A percentile compares a stretch with the other conserved stretches of the same genome.
phyloP scores from a whole-genome alignment of 2,888 invertebrate species.

The Meiosimyza decipiens region DNA sequence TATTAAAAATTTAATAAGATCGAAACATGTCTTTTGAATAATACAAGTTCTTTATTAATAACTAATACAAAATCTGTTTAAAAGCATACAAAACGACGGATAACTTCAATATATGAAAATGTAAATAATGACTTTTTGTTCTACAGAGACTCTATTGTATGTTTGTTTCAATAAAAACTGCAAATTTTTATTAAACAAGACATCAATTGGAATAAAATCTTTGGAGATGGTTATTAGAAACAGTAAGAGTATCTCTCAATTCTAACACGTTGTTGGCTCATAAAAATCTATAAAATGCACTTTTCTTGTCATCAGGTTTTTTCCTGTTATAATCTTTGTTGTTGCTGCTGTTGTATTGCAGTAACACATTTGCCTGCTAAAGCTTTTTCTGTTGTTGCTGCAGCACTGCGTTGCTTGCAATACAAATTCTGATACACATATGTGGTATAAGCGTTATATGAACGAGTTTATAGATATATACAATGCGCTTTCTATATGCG shows the following conservation, averaged over 20 bases:
- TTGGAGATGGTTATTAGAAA: too few relatives aligned
- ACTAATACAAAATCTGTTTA: too few relatives aligned
- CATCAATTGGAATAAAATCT: too few relatives aligned
- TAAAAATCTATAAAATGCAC: not conserved
- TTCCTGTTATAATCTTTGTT: conserved; percentile 18
- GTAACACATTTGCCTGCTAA: not conserved
- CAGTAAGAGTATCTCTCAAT: not conserved
- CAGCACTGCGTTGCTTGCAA: not conserved
- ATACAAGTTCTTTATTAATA: too few relatives aligned
- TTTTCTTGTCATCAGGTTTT: conserved; percentile 15
- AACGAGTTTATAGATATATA: not conserved
- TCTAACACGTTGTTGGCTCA: not conserved
- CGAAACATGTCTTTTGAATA: too few relatives aligned
- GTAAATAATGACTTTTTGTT: too few relatives aligned
- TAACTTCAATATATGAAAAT: too few relatives aligned
- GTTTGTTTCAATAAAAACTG: too few relatives aligned
- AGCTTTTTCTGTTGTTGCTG: conserved; percentile 11
- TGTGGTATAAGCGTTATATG: not conserved
- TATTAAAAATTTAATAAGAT: too few relatives aligned
- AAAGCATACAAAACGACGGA: too few relatives aligned
- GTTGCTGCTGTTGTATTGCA: not conserved
- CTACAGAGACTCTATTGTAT: too few relatives aligned
- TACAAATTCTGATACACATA: conserved; percentile 12
- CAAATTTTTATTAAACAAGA: too few relatives aligned
- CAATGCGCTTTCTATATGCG: conserved; percentile 23